Percentiles rank a stretch among this genome's conserved stretches.
Evolutionary conservation across 2,888 invertebrate genomes (phyloP).

Genomic region (Drosophila niveifrons): DNA sequence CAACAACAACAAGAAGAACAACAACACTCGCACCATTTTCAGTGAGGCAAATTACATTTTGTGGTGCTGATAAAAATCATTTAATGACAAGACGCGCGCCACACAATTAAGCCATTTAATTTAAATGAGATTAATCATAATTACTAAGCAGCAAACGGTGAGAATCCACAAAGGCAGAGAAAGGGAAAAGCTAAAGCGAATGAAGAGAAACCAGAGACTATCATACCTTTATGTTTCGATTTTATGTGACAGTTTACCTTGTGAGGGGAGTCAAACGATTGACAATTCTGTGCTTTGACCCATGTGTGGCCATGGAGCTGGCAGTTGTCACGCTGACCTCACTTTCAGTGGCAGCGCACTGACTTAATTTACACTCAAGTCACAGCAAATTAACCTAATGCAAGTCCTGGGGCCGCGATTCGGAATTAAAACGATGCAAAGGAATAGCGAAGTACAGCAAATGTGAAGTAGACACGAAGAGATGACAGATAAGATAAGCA

Average conservation of each 20-base stretch:
- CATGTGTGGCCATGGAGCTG: slow-evolving; percentile 11
- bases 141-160: slow-evolving; percentile 63
- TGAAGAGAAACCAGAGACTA: not conserved
- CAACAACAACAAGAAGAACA: not conserved
- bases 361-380: slow-evolving; percentile 63
- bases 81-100: slow-evolving; percentile 76
- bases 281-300: slow-evolving; percentile 37
- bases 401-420: slow-evolving; percentile 41
- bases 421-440: slow-evolving; percentile 53
- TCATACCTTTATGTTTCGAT: slow-evolving; percentile 30
- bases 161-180: not conserved
- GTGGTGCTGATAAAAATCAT: slow-evolving; percentile 78
- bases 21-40: slow-evolving; percentile 4
- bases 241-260: slow-evolving; percentile 30
- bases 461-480: slow-evolving; percentile 14
- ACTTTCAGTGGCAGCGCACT: slow-evolving; percentile 16
- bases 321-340: slow-evolving; percentile 35
- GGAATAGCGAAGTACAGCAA: slow-evolving; percentile 14
- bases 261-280: slow-evolving; percentile 43
- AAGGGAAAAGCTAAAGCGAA: not conserved
- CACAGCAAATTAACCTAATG: slow-evolving; percentile 77
- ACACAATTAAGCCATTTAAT: slow-evolving; percentile 80
- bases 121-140: slow-evolving; percentile 82
- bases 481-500: slow-evolving; percentile 11
- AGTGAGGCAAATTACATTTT: slow-evolving; percentile 61